Evolutionary conservation across 2,888 invertebrate species (phyloP), one percentile per base, ranked within the genome.

Genomic region (Drosophila peninsularis): DNA sequence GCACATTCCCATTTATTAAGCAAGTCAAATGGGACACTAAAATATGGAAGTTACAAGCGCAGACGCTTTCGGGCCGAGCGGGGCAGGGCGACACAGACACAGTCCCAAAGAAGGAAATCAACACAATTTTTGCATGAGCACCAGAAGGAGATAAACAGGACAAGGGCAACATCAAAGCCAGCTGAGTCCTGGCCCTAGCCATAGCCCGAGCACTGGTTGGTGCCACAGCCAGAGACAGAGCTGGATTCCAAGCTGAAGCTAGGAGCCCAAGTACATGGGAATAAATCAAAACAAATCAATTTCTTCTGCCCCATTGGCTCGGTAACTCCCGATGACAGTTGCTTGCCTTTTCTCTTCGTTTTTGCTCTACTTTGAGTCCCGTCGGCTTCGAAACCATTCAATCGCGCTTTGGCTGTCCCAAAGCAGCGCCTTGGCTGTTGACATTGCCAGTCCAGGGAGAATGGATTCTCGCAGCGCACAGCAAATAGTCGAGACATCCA

Each of bases 251-350:
- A 13, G 30, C 36, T 5, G 21, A 5, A 19, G 32, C 19, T 27
- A n/a, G n/a, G n/a, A n/a, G n/a, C 4, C 30, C 24, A 71, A 63
- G 42, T 70, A 53, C 57, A 58, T 47, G 60, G 56, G 62, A 74
- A 83, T 87, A 87, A 83, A 87, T 83, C 87, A 84, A 87, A 84
- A 78, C 84, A 83, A 83, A 83, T 87, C 84, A 80, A 87, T 83
- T 84, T 69, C 80, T 82, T 82, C 84, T 86, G 49, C 71, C 55
- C 78, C 87, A 83, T 86, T 86, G 80, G 80, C 64, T 80, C 60
- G 73, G 36, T 64, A 73, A 73, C 67, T 71, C 78, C 73, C 72
- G 76, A 60, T 79, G 86, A 81, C 81, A 81, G 76, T 79, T 71
- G 64, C 68, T 62, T 30, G 45, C 17, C 4, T 47, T 30, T 47